Evolutionary conservation across 1,140 invertebrate genomes (phyloP).

Genomic region (Drosophila gunungcola): DNA sequence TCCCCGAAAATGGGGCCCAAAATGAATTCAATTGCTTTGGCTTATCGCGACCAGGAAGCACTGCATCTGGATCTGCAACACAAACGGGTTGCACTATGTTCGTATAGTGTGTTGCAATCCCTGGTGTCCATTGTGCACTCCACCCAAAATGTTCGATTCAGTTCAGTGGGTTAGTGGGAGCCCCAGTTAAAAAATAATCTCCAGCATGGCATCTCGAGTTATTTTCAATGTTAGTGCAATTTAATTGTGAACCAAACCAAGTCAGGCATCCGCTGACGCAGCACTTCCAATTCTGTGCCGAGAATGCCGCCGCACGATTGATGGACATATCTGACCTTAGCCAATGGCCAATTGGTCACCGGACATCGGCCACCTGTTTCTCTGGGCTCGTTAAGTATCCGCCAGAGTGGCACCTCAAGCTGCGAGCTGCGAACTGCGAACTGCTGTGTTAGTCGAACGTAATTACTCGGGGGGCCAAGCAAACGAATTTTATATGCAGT

Average conservation of each 20-base stretch:
- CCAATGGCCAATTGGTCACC: conserved; percentile 12
- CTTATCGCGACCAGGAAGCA: conserved; percentile 74
- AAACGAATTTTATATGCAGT: conserved; percentile 40
- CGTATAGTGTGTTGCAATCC: conserved; percentile 34
- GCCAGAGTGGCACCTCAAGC: conserved; percentile 26
- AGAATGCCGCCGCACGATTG: conserved; percentile 57
- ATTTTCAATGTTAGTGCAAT: conserved; percentile 62
- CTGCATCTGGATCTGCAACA: conserved; percentile 35
- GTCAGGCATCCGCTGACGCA: conserved; percentile 58
- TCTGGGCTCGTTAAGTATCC: conserved; percentile 51
- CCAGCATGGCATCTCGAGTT: conserved; percentile 9
- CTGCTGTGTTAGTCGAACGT: conserved; percentile 18
- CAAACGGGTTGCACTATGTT: conserved; percentile 41
- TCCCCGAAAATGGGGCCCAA: conserved; percentile 39
- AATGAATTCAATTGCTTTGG: conserved; percentile 51
- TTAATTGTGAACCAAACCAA: conserved; percentile 33
- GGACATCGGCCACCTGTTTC: conserved; percentile 53
- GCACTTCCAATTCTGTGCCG: conserved; percentile 25
- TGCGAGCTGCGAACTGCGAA: conserved; percentile 5
- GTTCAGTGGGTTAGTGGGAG: conserved; percentile 71
- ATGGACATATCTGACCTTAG: conserved; percentile 74
- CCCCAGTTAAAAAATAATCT: conserved; percentile 15
- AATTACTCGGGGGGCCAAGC: conserved; percentile 43
- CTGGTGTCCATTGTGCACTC: conserved; percentile 5
- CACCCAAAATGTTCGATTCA: conserved; percentile 39